Percentiles rank a stretch among this genome's conserved stretches.
These are phyloP conservation scores for Phenganax stokvisi DNA, from an alignment of 92 coral and sea anemone species.

Conservation along the genomic window DNA sequence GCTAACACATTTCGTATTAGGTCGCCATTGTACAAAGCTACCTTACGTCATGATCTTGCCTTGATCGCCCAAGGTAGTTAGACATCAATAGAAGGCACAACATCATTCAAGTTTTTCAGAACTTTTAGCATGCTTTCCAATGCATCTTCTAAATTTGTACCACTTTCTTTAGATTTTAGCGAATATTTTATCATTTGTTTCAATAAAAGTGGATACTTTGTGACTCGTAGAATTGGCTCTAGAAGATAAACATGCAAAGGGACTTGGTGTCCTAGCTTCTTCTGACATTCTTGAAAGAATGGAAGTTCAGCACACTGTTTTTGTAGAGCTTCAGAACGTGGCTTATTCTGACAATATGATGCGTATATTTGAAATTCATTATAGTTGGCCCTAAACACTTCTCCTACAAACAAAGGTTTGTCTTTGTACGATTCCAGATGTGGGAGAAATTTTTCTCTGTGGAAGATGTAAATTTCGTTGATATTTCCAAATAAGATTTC, in stretches of 20 bases:
- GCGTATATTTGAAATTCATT: conserved; percentile 93
- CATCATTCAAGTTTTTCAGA: conserved; percentile 87
- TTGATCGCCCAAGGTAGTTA: conserved; percentile 77
- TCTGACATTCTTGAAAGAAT: conserved; percentile 87
- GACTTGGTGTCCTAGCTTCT: conserved; percentile 66
- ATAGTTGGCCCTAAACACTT: conserved; percentile 65
- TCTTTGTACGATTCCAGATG: conserved; percentile 63
- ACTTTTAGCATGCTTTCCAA: conserved; percentile 86
- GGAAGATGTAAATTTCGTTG: conserved; percentile 76
- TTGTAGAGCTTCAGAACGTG: conserved; percentile 84
- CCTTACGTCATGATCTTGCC: conserved; percentile 85
- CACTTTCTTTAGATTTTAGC: conserved; percentile 38
- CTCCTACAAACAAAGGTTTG: conserved; percentile 74
- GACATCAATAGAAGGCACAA: conserved; percentile 92
- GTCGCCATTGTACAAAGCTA: conserved; percentile 71
- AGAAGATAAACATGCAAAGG: conserved; percentile 84
- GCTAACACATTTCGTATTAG: conserved; percentile 48
- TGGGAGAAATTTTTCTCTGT: conserved; percentile 66
- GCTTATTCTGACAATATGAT: conserved; percentile 85
- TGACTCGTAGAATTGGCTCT: conserved; percentile 92
- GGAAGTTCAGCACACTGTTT: conserved; percentile 74
- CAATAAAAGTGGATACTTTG: conserved; percentile 85
- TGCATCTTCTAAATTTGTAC: conserved; percentile 60
- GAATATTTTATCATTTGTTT: conserved; percentile 87
- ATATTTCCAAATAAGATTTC: conserved; percentile 84